Evolutionary conservation across 2,113 vertebrate genomes (phyloP).

Genomic region (Eleginops maclovinus): DNA sequence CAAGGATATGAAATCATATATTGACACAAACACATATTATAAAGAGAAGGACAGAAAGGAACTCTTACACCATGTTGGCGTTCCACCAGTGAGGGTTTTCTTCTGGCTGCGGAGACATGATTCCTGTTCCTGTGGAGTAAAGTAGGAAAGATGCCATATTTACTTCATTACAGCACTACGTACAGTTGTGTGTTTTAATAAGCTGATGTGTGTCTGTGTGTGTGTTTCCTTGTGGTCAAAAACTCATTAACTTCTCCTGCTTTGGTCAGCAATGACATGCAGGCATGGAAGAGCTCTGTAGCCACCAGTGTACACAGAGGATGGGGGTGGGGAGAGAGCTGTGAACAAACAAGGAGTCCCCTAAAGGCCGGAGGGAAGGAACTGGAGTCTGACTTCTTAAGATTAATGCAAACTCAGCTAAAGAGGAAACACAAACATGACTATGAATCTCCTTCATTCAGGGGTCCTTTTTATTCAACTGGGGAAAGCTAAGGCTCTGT

Average conservation of each 20-base stretch:
- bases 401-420: constrained; percentile 62
- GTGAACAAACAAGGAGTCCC: constrained; percentile 62
- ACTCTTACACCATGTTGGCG: constrained; percentile 96
- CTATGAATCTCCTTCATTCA: constrained; percentile 57
- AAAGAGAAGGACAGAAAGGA: not conserved
- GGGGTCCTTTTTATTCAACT: constrained; percentile 18
- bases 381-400: constrained; percentile 42
- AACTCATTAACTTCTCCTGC: constrained; percentile 50
- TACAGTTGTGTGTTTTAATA: not conserved
- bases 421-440: constrained; percentile 69
- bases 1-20: not conserved
- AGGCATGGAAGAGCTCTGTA: constrained; percentile 36
- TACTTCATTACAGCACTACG: no score
- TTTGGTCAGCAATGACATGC: constrained; percentile 55
- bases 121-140: constrained; percentile 88
- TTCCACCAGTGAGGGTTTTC: constrained; percentile 99
- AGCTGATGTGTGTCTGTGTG: constrained; percentile 5
- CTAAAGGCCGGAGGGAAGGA: constrained; percentile 43
- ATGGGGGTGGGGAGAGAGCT: constrained; percentile 10
- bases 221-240: constrained; percentile 27
- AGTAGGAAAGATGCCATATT: not conserved
- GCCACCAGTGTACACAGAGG: constrained; percentile 34
- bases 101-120: constrained; percentile 94
- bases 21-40: not conserved
- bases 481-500: constrained; percentile 19